Evolutionary conservation across 2,113 vertebrate genomes (phyloP).

Genomic region (Candoia aspera): DNA sequence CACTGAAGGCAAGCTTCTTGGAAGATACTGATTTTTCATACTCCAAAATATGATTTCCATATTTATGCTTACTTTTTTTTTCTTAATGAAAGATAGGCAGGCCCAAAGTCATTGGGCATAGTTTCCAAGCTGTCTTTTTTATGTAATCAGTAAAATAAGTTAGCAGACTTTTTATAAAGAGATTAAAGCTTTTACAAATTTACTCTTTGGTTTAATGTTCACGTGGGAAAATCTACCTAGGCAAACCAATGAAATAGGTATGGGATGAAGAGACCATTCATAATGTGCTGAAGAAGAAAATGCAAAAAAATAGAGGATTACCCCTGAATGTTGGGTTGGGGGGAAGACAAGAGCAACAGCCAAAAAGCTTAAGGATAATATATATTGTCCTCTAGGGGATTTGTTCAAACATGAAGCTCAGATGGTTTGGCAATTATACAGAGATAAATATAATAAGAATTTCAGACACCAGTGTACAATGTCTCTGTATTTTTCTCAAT

Average conservation of each 20-base stretch:
- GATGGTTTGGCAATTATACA: neutral
- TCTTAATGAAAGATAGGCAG: neutral
- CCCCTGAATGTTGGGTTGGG: neutral
- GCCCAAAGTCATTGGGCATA: neutral
- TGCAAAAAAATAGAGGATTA: neutral
- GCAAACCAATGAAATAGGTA: neutral
- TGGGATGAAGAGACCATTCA: neutral
- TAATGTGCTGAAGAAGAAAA: neutral
- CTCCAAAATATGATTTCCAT: constrained; percentile 24
- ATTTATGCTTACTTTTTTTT: constrained; percentile 27
- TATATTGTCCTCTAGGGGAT: neutral
- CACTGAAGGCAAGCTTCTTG: neutral
- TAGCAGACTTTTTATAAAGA: neutral
- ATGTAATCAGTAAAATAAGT: accelerated
- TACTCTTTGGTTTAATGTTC: neutral
- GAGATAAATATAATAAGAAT: neutral
- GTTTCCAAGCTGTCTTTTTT: constrained; percentile 10
- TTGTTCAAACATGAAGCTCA: neutral
- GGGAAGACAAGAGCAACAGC: neutral
- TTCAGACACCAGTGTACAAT: neutral
- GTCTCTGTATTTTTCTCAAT: neutral
- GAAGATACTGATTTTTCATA: constrained; percentile 34
- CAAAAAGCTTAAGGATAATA: neutral
- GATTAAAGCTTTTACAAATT: neutral
- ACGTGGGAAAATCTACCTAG: neutral